phyloP scores from a whole-genome alignment of 2,113 vertebrate genomes.

The Sterrhoptilus dennistouni region DNA sequence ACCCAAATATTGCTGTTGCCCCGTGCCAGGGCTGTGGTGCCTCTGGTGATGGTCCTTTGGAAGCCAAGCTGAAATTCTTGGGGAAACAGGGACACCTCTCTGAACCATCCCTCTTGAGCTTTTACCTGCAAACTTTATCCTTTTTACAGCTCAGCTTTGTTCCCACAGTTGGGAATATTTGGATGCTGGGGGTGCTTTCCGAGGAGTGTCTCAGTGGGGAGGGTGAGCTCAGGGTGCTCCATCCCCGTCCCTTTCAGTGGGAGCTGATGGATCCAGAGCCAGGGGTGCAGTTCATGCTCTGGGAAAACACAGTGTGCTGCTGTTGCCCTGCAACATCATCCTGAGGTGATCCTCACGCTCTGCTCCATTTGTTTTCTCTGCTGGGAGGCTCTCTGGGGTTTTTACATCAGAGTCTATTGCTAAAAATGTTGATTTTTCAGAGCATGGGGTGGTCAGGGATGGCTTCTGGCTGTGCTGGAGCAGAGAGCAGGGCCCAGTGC shows the following conservation, averaged over 20 bases:
- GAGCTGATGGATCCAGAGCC: not conserved
- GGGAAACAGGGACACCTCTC: rapidly evolving
- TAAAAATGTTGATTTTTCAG: not conserved
- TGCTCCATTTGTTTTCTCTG: not conserved
- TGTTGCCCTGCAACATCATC: not conserved
- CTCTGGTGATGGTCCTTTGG: not conserved
- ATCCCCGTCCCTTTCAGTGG: rapidly evolving
- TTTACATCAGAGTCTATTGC: not conserved
- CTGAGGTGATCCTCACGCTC: not conserved
- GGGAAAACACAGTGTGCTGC: rapidly evolving
- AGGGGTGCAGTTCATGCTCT: not conserved
- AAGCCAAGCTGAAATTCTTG: not conserved
- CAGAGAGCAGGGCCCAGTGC: not conserved
- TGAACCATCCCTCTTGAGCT: not conserved
- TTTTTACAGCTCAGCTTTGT: not conserved
- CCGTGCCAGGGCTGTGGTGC: not conserved
- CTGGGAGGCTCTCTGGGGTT: not conserved
- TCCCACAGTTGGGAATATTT: rapidly evolving
- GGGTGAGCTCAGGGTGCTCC: not conserved
- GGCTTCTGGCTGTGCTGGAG: not conserved
- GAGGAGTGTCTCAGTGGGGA: not conserved
- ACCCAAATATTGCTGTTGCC: not conserved
- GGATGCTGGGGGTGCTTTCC: not conserved
- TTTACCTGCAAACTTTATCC: not conserved
- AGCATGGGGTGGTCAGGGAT: not conserved